Evolutionary conservation across 2,888 invertebrate genomes (phyloP).

Genomic region (Dorcus parallelipipedus): DNA sequence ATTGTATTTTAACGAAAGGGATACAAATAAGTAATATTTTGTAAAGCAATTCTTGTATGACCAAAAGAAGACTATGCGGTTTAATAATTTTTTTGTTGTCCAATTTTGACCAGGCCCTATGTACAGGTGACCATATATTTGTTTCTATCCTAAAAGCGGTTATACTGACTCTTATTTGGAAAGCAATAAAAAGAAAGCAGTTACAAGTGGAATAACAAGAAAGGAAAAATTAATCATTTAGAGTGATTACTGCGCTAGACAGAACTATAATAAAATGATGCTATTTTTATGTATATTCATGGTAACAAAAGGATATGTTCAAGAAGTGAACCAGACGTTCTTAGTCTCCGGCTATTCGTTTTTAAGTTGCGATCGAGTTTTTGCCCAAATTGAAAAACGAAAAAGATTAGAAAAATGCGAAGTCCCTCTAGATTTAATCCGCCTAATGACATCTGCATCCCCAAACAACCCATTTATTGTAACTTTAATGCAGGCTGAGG

Average conservation of each 20-base stretch:
- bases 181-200: too few relatives aligned
- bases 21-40: too few relatives aligned
- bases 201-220: background rate
- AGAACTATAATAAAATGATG: background rate
- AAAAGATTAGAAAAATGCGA: conserved; percentile 5
- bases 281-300: background rate
- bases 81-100: too few relatives aligned
- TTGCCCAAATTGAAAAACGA: background rate
- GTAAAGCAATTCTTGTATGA: too few relatives aligned
- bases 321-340: background rate
- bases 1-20: too few relatives aligned
- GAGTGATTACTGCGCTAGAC: background rate
- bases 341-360: background rate
- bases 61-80: too few relatives aligned
- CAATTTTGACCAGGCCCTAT: too few relatives aligned
- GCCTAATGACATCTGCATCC: conserved; percentile 14
- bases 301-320: background rate
- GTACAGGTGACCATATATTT: too few relatives aligned
- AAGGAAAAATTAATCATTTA: too few relatives aligned
- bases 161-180: too few relatives aligned
- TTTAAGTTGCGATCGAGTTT: background rate
- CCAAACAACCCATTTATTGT: conserved; percentile 13
- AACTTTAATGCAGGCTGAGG: conserved; percentile 14
- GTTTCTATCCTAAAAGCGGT: too few relatives aligned
- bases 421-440: conserved; percentile 14